phyloP scores from a whole-genome alignment of 2,113 vertebrate genomes.

The Cathartes aura region DNA sequence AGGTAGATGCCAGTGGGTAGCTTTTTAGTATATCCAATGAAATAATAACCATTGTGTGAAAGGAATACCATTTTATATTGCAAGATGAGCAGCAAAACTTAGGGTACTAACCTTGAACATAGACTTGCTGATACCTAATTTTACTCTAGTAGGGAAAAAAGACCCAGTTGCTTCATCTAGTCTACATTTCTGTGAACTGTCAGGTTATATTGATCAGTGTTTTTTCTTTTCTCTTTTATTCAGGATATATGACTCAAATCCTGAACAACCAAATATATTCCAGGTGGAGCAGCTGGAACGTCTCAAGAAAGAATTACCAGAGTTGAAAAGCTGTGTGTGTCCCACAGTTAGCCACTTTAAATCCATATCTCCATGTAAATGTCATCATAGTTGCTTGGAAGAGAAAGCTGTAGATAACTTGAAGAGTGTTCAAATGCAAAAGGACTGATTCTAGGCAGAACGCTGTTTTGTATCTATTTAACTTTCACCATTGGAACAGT shows the following conservation, averaged over 20 bases:
- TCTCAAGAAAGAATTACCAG: constrained; percentile 87
- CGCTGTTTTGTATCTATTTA: background rate
- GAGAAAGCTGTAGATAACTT: constrained; percentile 68
- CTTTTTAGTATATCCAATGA: background rate
- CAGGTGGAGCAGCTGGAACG: constrained; percentile 91
- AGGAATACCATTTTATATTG: background rate
- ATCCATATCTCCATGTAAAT: constrained; percentile 65
- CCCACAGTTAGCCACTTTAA: constrained; percentile 83
- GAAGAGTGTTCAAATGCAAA: constrained; percentile 51
- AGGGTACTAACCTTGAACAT: background rate
- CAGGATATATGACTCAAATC: constrained; percentile 91
- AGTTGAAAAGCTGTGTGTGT: constrained; percentile 84
- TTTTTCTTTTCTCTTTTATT: constrained; percentile 5
- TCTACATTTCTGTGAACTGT: background rate
- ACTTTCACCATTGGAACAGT: constrained; percentile 2
- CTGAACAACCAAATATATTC: constrained; percentile 91
- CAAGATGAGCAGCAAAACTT: background rate
- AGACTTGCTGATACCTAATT: background rate
- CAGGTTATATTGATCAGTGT: background rate
- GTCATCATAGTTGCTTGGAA: constrained; percentile 21
- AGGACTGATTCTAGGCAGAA: constrained; percentile 2
- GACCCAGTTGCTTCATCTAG: background rate
- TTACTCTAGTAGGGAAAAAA: background rate
- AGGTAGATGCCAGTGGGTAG: background rate
- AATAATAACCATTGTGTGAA: background rate